Percentiles rank a stretch among this genome's conserved stretches.
Evolutionary conservation across 2,888 invertebrate genomes (phyloP).

Genomic region (Merodon equestris): DNA sequence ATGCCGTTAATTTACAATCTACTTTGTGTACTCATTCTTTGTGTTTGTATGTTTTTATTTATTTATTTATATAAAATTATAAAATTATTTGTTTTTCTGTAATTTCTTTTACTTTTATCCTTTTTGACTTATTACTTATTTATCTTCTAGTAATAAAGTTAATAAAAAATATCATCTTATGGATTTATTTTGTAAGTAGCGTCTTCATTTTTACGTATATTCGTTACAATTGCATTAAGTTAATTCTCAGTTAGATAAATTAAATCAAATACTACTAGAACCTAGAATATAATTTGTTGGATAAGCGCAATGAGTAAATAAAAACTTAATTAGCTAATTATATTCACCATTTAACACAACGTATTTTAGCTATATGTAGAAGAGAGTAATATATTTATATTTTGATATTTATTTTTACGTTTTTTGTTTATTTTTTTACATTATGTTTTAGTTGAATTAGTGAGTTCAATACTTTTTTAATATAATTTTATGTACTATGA

Average conservation of each 20-base stretch:
- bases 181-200: conserved; percentile 55
- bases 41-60: conserved; percentile 48
- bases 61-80: conserved; percentile 60
- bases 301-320: conserved; percentile 50
- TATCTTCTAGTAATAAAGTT: conserved; percentile 57
- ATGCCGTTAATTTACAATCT: conserved; percentile 56
- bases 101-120: conserved; percentile 22
- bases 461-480: background rate
- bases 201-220: conserved; percentile 65
- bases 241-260: conserved; percentile 16
- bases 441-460: background rate
- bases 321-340: conserved; percentile 36
- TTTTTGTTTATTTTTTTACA: conserved; percentile 32
- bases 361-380: conserved; percentile 28
- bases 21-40: conserved; percentile 65
- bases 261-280: conserved; percentile 6
- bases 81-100: conserved; percentile 60
- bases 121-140: conserved; percentile 41
- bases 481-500: conserved; percentile 50
- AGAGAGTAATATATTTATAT: conserved; percentile 23
- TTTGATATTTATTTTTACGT: conserved; percentile 6
- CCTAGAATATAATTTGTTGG: conserved; percentile 17
- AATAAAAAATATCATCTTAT: conserved; percentile 60
- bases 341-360: conserved; percentile 64
- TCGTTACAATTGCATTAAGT: conserved; percentile 65